These are phyloP conservation scores for Campoplex nolae DNA, from an alignment of 2,888 invertebrate species.

Conservation along the genomic window DNA sequence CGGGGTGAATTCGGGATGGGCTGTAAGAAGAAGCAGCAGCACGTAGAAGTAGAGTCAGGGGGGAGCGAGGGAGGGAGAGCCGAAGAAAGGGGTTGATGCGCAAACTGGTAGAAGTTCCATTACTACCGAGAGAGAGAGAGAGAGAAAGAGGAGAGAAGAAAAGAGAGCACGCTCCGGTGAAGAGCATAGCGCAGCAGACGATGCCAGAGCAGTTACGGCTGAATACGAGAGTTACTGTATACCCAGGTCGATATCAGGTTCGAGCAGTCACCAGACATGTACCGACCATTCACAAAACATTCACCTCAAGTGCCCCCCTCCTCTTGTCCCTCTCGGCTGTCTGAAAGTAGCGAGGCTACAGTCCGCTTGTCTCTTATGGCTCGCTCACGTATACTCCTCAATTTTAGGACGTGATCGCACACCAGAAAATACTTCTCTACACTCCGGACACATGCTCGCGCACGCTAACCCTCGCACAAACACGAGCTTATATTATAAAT, in stretches of 20 bases:
- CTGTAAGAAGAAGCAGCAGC: neutral
- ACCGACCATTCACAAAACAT: conserved; percentile 85
- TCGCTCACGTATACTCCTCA: conserved; percentile 24
- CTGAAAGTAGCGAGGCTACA: conserved; percentile 28
- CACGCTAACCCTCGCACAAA: neutral
- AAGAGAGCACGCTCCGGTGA: conserved; percentile 45
- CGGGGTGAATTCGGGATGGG: conserved; percentile 32
- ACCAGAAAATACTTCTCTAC: conserved; percentile 47
- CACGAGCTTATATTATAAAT: neutral
- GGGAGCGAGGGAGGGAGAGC: conserved; percentile 2
- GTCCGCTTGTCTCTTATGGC: neutral
- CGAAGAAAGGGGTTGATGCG: conserved; percentile 34
- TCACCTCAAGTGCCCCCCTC: conserved; percentile 84
- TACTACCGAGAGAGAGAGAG: neutral
- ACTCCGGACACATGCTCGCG: neutral
- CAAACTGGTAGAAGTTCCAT: conserved; percentile 13
- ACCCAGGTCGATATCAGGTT: conserved; percentile 83
- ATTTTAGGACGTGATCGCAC: conserved; percentile 24
- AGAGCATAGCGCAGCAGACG: conserved; percentile 48
- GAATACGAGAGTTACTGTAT: conserved; percentile 47
- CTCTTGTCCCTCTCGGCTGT: conserved; percentile 51
- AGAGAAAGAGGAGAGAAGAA: conserved; percentile 36
- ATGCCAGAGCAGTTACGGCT: conserved; percentile 29
- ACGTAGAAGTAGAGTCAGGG: neutral
- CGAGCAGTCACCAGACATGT: conserved; percentile 84